A percentile compares a stretch with the other conserved stretches of the same genome.
phyloP scores from a whole-genome alignment of 2,888 invertebrate species.

The Drosophila cognata region DNA sequence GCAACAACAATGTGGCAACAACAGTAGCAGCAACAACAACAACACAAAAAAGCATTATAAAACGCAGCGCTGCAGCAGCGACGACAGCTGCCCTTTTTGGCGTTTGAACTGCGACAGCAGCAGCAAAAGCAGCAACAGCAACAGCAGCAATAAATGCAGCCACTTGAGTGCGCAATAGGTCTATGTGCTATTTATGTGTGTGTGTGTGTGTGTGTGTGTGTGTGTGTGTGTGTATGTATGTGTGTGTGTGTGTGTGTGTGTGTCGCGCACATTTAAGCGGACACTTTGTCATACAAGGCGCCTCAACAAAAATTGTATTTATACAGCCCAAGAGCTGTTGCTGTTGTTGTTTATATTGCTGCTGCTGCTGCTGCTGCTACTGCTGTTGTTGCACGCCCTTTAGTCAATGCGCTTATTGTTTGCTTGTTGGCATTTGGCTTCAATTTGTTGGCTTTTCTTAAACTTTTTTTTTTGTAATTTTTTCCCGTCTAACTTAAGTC shows the following conservation, averaged over 20 bases:
- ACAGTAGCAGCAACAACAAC: conserved; percentile 31
- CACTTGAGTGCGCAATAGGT: conserved; percentile 67
- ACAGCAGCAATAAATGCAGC: conserved; percentile 59
- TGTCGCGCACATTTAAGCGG: conserved; percentile 63
- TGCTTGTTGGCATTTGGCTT: conserved; percentile 47
- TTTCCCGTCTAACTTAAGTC: neutral
- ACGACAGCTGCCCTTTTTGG: conserved; percentile 47
- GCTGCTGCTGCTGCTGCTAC: neutral
- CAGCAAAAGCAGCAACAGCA: conserved; percentile 40
- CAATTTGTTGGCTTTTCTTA: conserved; percentile 27
- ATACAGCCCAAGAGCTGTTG: conserved; percentile 49
- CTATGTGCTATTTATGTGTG: conserved; percentile 26
- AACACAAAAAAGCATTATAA: conserved; percentile 33
- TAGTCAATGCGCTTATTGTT: conserved; percentile 71
- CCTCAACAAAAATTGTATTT: conserved; percentile 72
- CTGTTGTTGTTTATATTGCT: conserved; percentile 23
- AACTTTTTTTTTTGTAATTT: neutral
- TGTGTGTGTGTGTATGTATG: conserved; percentile 16
- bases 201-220: conserved; percentile 26
- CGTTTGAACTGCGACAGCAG: conserved; percentile 57
- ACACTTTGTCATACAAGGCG: conserved; percentile 77
- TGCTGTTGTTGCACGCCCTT: conserved; percentile 51
- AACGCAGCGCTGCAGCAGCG: conserved; percentile 46
- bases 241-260: conserved; percentile 27
- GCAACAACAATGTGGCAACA: conserved; percentile 19